These are phyloP conservation scores for Cuniculus paca DNA, from an alignment of 2,797 vertebrate species.

Conservation along the genomic window DNA sequence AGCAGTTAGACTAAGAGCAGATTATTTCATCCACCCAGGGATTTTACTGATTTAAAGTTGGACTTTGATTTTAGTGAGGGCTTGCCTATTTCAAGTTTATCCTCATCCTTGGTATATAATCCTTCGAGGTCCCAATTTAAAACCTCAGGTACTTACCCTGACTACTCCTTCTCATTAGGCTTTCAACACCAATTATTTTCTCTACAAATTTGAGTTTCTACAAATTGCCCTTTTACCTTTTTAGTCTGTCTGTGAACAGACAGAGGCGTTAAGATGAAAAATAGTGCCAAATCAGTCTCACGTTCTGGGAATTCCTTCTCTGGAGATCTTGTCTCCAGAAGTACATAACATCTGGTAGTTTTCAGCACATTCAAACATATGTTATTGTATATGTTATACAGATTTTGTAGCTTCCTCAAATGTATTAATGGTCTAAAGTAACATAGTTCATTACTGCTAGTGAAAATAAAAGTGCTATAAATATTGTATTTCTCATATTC, in stretches of 20 bases:
- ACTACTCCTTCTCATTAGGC: not conserved
- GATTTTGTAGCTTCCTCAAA: constrained; percentile 4
- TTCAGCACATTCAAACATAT: not conserved
- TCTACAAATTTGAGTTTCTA: not conserved
- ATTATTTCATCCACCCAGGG: not conserved
- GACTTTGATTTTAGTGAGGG: not conserved
- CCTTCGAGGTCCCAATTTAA: not conserved
- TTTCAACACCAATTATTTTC: not conserved
- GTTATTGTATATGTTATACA: not conserved
- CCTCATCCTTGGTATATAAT: not conserved
- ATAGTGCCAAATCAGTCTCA: not conserved
- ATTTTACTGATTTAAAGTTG: not conserved
- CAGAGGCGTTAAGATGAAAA: not conserved
- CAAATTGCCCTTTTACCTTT: not conserved
- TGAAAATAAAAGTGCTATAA: not conserved
- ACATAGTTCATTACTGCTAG: not conserved
- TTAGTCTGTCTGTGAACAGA: not conserved
- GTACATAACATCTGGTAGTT: not conserved
- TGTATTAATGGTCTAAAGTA: not conserved
- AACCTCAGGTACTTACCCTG: not conserved
- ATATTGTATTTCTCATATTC: not conserved
- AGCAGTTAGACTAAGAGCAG: not conserved
- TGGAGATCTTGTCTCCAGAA: not conserved
- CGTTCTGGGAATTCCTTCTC: not conserved
- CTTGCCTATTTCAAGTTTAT: not conserved